Evolutionary conservation across 2,113 vertebrate species (phyloP).

Genomic region (Dryoscopus gambensis): DNA sequence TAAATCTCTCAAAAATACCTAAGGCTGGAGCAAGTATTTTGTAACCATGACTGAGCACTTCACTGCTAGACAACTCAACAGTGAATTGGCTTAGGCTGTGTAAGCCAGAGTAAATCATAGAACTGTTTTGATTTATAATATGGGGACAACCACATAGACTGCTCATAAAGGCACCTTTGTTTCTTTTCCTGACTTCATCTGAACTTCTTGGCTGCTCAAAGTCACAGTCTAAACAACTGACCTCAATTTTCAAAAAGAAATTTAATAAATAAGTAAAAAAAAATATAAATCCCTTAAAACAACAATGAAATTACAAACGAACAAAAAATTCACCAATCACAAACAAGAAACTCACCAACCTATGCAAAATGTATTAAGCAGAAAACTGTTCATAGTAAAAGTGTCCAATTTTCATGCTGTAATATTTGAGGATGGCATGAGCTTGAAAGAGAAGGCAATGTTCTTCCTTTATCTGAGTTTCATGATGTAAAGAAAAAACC

Average conservation of each 20-base stretch:
- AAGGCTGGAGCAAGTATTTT: background rate
- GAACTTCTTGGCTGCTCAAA: background rate
- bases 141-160: background rate
- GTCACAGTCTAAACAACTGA: background rate
- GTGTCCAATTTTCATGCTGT: background rate
- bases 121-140: background rate
- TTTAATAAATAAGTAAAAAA: background rate
- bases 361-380: background rate
- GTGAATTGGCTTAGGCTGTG: background rate
- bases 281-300: background rate
- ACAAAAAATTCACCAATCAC: background rate
- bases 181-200: background rate
- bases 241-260: background rate
- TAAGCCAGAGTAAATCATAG: background rate
- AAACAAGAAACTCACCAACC: background rate
- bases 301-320: fast-evolving
- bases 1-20: background rate
- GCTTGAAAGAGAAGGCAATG: background rate
- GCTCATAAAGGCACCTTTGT: background rate
- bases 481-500: fast-evolving
- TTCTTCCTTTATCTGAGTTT: background rate
- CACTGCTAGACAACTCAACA: background rate
- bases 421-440: background rate
- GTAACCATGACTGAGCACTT: background rate
- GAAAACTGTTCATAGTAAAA: background rate